Conservation (phyloP, 1,140 invertebrate genomes). For the Venturia canescens region DNA sequence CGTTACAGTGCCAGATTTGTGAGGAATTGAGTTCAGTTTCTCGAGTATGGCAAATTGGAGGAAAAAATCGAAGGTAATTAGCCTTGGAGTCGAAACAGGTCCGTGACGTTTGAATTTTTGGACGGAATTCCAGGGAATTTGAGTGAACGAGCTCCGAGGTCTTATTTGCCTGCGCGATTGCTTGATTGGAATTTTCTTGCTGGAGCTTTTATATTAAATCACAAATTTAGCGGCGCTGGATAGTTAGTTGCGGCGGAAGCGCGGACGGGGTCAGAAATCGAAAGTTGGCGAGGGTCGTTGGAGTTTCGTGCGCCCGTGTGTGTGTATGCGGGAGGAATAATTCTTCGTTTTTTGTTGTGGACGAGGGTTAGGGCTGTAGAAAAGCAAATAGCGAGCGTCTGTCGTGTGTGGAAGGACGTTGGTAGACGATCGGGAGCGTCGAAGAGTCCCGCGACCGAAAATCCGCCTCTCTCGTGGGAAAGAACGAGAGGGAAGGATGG, state of each 20-base stretch:
- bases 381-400: constrained; percentile 69
- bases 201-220: constrained; percentile 10
- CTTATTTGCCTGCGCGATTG: too few species aligned
- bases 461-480: background rate
- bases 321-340: constrained; percentile 54
- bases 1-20: background rate
- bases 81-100: background rate
- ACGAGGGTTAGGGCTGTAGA: constrained; percentile 58
- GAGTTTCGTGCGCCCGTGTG: background rate
- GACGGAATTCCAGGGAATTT: too few species aligned
- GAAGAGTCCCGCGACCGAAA: background rate
- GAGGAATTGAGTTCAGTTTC: background rate
- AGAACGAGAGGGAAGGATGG: constrained; percentile 27
- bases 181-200: background rate
- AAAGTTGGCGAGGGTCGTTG: constrained; percentile 1
- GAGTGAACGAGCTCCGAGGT: too few species aligned
- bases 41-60: too few species aligned
- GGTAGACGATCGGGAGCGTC: constrained; percentile 54
- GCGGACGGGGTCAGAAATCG: background rate
- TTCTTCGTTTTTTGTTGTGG: constrained; percentile 60
- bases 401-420: constrained; percentile 52
- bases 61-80: too few species aligned
- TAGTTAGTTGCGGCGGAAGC: background rate
- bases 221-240: background rate
- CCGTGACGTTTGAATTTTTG: too few species aligned